Percentiles rank a stretch among this genome's conserved stretches.
These are phyloP conservation scores for Pseudopleuronectes americanus DNA, from an alignment of 2,797 vertebrate species.

Conservation along the genomic window DNA sequence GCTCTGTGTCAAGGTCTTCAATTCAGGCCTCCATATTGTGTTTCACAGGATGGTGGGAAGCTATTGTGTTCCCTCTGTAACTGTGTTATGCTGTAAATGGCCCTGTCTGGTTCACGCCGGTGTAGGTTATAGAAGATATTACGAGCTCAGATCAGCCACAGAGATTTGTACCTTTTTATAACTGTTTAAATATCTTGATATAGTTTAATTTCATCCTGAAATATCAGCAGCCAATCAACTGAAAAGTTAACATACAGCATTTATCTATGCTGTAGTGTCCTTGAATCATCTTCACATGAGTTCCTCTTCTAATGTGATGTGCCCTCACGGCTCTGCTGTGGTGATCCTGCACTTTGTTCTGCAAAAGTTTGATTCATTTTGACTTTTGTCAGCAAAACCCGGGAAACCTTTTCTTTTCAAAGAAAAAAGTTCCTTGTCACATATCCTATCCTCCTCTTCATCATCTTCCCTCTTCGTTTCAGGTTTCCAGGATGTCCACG, in stretches of 20 bases:
- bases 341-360: no score
- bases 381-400: no score
- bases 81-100: constrained; percentile 33
- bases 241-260: no score
- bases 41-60: constrained; percentile 21
- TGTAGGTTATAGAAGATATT: constrained; percentile 5
- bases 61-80: constrained; percentile 30
- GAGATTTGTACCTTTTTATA: neutral
- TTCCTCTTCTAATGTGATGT: neutral
- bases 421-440: no score
- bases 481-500: constrained; percentile 98
- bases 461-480: neutral
- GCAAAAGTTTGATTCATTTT: no score
- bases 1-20: neutral
- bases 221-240: constrained; percentile 3
- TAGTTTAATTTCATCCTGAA: constrained; percentile 4
- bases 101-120: constrained; percentile 29
- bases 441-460: neutral
- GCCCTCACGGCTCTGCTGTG: constrained; percentile 2
- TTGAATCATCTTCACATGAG: constrained; percentile 11
- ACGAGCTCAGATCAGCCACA: neutral
- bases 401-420: no score
- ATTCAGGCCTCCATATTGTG: neutral
- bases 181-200: neutral
- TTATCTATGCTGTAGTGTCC: neutral